Evolutionary conservation across 2,113 vertebrate genomes (phyloP).

Genomic region (Helogale parvula): DNA sequence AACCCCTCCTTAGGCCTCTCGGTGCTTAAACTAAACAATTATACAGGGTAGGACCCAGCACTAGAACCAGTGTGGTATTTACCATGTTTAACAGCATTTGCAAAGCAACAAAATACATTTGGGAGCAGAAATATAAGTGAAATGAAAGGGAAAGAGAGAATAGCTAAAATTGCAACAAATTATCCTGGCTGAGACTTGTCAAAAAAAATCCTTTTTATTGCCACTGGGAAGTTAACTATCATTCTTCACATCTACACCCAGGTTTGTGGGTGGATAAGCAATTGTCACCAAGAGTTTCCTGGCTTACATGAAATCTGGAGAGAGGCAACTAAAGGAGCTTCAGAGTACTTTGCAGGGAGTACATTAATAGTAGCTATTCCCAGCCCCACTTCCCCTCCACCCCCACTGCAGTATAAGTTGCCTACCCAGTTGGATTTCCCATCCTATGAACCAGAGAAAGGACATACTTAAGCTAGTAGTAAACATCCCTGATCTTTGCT

Average conservation of each 20-base stretch:
- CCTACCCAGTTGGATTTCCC: background rate
- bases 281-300: background rate
- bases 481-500: background rate
- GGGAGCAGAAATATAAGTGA: background rate
- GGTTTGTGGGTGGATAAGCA: background rate
- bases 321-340: background rate
- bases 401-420: background rate
- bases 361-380: background rate
- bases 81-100: background rate
- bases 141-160: background rate
- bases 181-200: background rate
- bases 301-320: background rate
- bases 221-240: background rate
- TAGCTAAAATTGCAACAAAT: background rate
- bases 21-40: background rate
- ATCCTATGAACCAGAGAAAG: slow-evolving; percentile 31
- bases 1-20: background rate
- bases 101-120: background rate
- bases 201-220: background rate
- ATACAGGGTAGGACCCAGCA: background rate
- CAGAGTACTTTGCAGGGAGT: background rate
- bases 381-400: background rate
- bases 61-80: background rate
- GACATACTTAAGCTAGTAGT: background rate
- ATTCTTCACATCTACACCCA: background rate